Evolutionary conservation across 1,140 invertebrate genomes (phyloP).

Genomic region (Drosophila murphyi): DNA sequence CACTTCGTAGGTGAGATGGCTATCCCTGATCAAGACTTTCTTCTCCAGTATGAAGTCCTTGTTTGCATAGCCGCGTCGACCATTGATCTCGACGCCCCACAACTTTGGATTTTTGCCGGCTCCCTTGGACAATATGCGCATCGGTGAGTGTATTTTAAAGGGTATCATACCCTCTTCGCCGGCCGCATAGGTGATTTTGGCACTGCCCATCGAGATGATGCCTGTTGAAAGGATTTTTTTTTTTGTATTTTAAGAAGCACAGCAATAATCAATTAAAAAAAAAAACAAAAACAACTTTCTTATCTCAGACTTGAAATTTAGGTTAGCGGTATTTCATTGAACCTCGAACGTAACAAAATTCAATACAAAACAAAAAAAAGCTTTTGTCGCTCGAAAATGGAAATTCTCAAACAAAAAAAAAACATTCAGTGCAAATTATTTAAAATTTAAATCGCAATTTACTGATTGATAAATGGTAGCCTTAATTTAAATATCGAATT

Average conservation of each 20-base stretch:
- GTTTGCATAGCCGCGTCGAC: conserved; percentile 89
- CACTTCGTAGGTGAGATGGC: conserved; percentile 50
- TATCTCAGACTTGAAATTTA: conserved; percentile 6
- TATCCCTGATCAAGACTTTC: conserved; percentile 46
- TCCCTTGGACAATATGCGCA: conserved; percentile 89
- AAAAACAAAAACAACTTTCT: conserved; percentile 31
- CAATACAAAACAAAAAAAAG: not conserved
- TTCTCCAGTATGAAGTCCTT: conserved; percentile 85
- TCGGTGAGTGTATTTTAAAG: conserved; percentile 87
- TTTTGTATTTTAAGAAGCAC: not conserved
- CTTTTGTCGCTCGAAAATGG: not conserved
- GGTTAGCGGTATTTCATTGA: conserved; percentile 18
- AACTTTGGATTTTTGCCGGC: conserved; percentile 88
- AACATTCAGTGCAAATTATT: not conserved
- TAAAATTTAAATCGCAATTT: not conserved
- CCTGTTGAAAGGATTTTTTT: conserved; percentile 84
- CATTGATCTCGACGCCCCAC: conserved; percentile 90
- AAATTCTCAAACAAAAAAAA: not conserved
- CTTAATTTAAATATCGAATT: not conserved
- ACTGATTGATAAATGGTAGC: too few relatives aligned
- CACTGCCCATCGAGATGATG: conserved; percentile 88
- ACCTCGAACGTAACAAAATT: not conserved
- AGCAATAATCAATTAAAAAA: conserved; percentile 24
- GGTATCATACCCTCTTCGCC: conserved; percentile 87
- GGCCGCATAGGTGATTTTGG: conserved; percentile 86